Conservation (phyloP, 1,140 invertebrate species). For the Spodoptera litura region DNA sequence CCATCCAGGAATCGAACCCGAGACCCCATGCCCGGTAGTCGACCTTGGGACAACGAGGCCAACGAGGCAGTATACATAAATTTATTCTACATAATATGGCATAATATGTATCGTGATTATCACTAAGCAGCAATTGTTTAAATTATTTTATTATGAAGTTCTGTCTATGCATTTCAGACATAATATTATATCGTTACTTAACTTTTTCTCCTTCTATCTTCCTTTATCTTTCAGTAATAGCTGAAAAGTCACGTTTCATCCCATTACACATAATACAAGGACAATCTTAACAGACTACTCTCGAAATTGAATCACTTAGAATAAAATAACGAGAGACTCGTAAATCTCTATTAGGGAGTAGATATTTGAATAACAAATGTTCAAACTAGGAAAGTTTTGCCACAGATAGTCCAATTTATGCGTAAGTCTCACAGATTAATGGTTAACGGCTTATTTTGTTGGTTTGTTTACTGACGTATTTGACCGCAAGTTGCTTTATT, state of each 20-base stretch:
- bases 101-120: too few relatives aligned
- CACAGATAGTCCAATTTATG: slow-evolving; percentile 43
- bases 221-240: too few relatives aligned
- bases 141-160: background rate
- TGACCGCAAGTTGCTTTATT: background rate
- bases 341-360: slow-evolving; percentile 53
- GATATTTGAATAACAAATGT: slow-evolving; percentile 54
- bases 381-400: slow-evolving; percentile 49
- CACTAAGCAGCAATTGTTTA: too few relatives aligned
- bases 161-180: background rate
- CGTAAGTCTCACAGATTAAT: slow-evolving; percentile 51
- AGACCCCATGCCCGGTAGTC: too few relatives aligned
- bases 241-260: too few relatives aligned
- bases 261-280: background rate
- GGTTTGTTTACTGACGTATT: slow-evolving; percentile 4
- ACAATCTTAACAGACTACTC: background rate
- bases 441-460: slow-evolving; percentile 28
- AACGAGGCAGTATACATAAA: too few relatives aligned
- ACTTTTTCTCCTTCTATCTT: too few relatives aligned
- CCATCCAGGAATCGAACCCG: too few relatives aligned
- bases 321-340: slow-evolving; percentile 51
- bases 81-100: too few relatives aligned
- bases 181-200: too few relatives aligned
- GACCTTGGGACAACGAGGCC: too few relatives aligned
- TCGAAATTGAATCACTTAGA: slow-evolving; percentile 48